Evolutionary conservation across 2,888 invertebrate genomes (phyloP), one percentile per base, ranked within the genome.

Genomic region (Cyclophora punctaria): DNA sequence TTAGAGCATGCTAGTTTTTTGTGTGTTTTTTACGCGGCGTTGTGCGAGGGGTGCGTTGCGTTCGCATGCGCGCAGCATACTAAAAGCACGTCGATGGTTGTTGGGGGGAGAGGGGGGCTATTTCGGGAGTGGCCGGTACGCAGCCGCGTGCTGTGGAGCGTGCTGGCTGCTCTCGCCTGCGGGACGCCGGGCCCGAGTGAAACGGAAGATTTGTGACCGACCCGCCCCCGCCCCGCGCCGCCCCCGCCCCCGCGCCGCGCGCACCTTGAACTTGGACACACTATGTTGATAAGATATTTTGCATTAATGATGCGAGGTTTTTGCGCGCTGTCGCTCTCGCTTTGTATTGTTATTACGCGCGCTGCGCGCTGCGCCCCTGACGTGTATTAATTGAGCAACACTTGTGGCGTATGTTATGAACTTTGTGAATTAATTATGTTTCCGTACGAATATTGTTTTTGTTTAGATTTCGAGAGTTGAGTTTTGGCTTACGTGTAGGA

Each of bases 61-160:
- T 81, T 82, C 87, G 88, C 88, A 88, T 87, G 88, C 88, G 88
- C 87, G 87, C 84, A 88, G 88, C 88, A 88, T 85, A 88, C 88
- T 88, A 88, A 88, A 87, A 88, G 88, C 88, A 88, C 87, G 88
- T 86, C 87, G 86, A 85, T 87, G 84, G 82, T 6, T 7, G 5
- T 72, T 75, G 78, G 76, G 76, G 70, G 73, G 75, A 75, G 76
- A 71, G 82, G 85, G 85, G 80, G 78, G 81, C 83, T 87, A 86
- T 86, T 86, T 86, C 85, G 85, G 87, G 86, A 87, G 85, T 86
- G 79, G 85, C 84, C 86, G 83, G 80, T 77, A 87, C 87, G 86
- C 86, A 86, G 87, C 76, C 87, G 87, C 87, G 87, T 87, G 87
- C 87, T 87, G 78, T 87, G 83, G 74, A 79, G 81, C 87, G 85